Conservation (phyloP, 92 coral and sea anemone genomes). For the Diadumene lineata region DNA sequence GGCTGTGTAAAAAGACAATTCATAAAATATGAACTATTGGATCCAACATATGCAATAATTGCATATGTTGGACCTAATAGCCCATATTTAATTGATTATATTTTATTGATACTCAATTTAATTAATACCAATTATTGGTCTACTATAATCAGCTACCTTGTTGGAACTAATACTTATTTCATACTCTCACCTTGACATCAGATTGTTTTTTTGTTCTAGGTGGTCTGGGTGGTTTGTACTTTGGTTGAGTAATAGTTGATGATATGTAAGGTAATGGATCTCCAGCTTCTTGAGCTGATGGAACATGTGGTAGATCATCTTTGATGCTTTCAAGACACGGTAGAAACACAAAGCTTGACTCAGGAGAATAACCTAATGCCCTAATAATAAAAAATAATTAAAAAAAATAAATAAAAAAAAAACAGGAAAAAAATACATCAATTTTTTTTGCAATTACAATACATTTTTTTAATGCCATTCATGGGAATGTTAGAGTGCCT, state of each 20-base stretch:
- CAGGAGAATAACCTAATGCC: slow-evolving; percentile 45
- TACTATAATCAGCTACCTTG: no score
- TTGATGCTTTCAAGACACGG: slow-evolving; percentile 41
- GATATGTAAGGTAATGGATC: slow-evolving; percentile 34
- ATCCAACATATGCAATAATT: no score
- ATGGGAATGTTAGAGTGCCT: no score
- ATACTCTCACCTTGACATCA: slow-evolving; percentile 9
- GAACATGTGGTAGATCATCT: slow-evolving; percentile 42
- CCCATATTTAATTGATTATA: no score
- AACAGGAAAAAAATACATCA: no score
- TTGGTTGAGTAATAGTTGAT: slow-evolving; percentile 24
- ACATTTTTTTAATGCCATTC: no score
- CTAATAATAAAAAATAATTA: slow-evolving; percentile 15
- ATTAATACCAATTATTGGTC: no score
- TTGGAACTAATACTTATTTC: background rate
- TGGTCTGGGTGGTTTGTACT: slow-evolving; percentile 52
- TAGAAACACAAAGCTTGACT: slow-evolving; percentile 59
- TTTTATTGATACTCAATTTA: no score
- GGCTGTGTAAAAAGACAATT: no score
- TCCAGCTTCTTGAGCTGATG: slow-evolving; percentile 44
- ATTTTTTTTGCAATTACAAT: no score
- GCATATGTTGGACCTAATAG: no score
- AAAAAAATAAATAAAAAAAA: background rate
- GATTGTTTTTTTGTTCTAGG: slow-evolving; percentile 25
- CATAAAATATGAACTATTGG: no score